A percentile compares a stretch with the other conserved stretches of the same genome.
Evolutionary conservation across 2,797 vertebrate genomes (phyloP).

Genomic region (Cyclura pinguis): DNA sequence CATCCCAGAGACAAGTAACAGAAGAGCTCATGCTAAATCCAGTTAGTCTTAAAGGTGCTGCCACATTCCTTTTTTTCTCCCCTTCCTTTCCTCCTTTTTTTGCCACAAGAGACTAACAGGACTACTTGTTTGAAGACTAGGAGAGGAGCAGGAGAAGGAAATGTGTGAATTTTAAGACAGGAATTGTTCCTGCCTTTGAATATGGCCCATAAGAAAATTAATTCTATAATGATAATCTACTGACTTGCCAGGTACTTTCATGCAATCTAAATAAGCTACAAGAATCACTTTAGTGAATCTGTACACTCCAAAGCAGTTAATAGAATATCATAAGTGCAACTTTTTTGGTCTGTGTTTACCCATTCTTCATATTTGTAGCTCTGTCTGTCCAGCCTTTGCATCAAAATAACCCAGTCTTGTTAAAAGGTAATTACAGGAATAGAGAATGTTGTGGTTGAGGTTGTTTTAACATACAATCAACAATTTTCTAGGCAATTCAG

Average conservation of each 20-base stretch:
- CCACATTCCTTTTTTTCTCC: too few relatives aligned
- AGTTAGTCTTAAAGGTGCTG: too few relatives aligned
- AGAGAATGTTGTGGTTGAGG: background rate
- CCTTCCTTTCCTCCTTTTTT: too few relatives aligned
- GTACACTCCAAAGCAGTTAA: conserved; percentile 1
- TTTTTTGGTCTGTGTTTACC: background rate
- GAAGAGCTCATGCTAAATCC: too few relatives aligned
- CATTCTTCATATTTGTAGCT: background rate
- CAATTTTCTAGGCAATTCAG: conserved; percentile 87
- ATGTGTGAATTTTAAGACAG: conserved; percentile 30
- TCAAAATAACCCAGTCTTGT: background rate
- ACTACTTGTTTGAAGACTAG: too few relatives aligned
- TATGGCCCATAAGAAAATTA: conserved; percentile 51
- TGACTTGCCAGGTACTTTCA: background rate
- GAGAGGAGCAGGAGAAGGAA: background rate
- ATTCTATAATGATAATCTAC: background rate
- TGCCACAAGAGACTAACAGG: too few relatives aligned
- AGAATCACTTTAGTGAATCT: background rate
- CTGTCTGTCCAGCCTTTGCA: background rate
- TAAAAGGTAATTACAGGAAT: background rate
- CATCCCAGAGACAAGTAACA: too few relatives aligned
- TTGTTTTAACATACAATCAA: conserved; percentile 2
- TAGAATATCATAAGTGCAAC: background rate
- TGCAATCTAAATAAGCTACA: conserved; percentile 18
- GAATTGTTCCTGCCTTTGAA: conserved; percentile 41